A percentile compares a stretch with the other conserved stretches of the same genome.
phyloP scores from a whole-genome alignment of 2,113 vertebrate species.

The Gracilinanus agilis region DNA sequence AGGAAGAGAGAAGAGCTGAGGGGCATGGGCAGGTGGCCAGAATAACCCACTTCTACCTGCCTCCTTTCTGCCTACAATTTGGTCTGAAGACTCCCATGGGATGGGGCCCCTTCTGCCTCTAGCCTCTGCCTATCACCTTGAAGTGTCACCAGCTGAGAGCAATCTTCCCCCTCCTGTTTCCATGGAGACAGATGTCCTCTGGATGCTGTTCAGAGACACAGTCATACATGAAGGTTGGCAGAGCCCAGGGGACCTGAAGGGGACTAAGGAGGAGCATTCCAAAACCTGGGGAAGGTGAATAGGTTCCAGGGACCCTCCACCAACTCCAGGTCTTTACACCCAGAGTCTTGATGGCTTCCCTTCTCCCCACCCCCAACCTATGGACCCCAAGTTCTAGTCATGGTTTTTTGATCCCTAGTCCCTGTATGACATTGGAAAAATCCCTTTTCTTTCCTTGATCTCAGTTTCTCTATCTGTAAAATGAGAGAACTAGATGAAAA shows the following conservation, averaged over 20 bases:
- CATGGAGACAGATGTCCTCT: conserved; percentile 76
- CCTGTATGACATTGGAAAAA: not conserved
- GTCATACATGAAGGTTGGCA: not conserved
- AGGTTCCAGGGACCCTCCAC: not conserved
- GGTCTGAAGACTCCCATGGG: not conserved
- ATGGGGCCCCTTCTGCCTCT: not conserved
- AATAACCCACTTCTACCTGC: not conserved
- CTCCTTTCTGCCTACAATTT: not conserved
- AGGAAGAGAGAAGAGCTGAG: not conserved
- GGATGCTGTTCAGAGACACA: not conserved
- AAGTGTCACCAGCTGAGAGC: conserved; percentile 52
- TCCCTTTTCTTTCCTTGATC: not conserved
- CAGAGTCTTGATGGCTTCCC: not conserved
- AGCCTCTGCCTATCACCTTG: conserved; percentile 61
- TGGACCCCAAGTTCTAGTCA: not conserved
- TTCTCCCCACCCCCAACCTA: not conserved
- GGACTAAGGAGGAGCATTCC: not conserved
- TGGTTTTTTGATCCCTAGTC: not conserved
- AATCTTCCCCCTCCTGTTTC: conserved; percentile 68
- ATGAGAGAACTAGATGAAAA: not conserved
- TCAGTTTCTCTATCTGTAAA: not conserved
- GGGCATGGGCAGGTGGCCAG: not conserved
- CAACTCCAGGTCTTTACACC: not conserved
- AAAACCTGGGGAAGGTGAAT: not conserved
- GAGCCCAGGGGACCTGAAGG: not conserved